These are phyloP conservation scores for Rostratula benghalensis DNA, from an alignment of 2,113 vertebrate species.

Conservation along the genomic window DNA sequence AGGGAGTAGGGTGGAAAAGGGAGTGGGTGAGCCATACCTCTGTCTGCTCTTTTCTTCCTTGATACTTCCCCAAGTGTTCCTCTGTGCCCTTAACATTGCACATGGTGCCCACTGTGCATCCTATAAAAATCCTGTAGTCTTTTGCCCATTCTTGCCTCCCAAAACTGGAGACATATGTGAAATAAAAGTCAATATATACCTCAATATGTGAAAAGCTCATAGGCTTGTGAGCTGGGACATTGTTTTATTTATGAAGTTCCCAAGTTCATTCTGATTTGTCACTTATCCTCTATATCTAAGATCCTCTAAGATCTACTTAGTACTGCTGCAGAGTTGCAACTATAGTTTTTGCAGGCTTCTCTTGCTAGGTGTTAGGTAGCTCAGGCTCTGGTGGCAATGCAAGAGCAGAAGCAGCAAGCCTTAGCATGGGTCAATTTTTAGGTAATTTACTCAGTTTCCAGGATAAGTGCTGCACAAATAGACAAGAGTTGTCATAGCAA, in stretches of 20 bases:
- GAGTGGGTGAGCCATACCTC: background rate
- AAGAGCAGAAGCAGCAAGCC: background rate
- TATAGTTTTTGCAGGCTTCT: background rate
- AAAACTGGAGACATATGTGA: background rate
- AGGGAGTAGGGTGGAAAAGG: background rate
- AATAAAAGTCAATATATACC: background rate
- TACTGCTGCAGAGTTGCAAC: background rate
- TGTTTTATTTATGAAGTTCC: background rate
- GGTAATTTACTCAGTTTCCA: background rate
- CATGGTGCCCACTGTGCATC: background rate
- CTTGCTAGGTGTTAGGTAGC: fast-evolving
- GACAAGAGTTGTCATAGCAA: background rate
- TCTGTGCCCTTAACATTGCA: background rate
- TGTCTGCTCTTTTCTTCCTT: background rate
- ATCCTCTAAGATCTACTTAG: fast-evolving
- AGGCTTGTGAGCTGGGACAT: background rate
- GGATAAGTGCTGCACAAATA: background rate
- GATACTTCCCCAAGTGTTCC: background rate
- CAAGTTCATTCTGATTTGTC: background rate
- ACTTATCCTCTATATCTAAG: background rate
- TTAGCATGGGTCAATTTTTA: fast-evolving
- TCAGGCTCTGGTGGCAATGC: background rate
- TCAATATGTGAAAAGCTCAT: background rate
- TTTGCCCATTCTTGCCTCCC: background rate
- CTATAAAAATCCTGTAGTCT: fast-evolving